Conservation (phyloP, 1,140 invertebrate species). For the Drosophila oshimai region DNA sequence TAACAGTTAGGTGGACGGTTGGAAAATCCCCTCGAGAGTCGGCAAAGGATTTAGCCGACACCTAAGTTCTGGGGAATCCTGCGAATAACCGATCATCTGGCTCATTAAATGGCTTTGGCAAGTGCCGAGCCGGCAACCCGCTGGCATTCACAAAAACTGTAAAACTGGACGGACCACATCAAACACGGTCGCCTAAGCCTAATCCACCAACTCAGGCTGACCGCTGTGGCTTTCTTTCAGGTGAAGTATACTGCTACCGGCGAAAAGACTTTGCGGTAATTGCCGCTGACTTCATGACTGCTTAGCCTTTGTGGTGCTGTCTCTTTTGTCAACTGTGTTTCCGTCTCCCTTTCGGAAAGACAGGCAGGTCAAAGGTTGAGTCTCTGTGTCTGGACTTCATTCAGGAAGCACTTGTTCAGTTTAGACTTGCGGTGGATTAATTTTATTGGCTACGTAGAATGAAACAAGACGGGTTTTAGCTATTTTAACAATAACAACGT, state of each 20-base stretch:
- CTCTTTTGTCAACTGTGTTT: conserved; percentile 26
- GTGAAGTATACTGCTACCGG: conserved; percentile 9
- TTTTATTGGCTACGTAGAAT: background rate
- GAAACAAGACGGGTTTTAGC: background rate
- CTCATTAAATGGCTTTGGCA: conserved; percentile 77
- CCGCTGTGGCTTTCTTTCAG: conserved; percentile 43
- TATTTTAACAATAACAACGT: background rate
- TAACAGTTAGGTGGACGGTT: conserved; percentile 3
- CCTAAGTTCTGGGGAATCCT: conserved; percentile 45
- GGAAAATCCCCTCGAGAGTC: conserved; percentile 18
- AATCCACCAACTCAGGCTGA: conserved; percentile 41
- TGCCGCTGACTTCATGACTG: conserved; percentile 79
- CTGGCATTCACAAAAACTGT: conserved; percentile 50
- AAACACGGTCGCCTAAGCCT: conserved; percentile 38
- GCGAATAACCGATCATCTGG: conserved; percentile 62
- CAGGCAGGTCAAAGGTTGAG: conserved; percentile 9
- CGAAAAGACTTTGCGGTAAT: conserved; percentile 60
- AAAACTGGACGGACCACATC: conserved; percentile 36
- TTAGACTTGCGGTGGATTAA: conserved; percentile 25
- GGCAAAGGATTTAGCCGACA: conserved; percentile 44
- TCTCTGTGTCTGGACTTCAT: conserved; percentile 14
- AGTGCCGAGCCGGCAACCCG: conserved; percentile 52
- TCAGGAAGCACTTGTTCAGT: conserved; percentile 45
- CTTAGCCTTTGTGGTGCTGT: conserved; percentile 5
- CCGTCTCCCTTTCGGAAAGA: background rate